phyloP scores from a whole-genome alignment of 1,140 invertebrate species.

The Lineus longissimus region DNA sequence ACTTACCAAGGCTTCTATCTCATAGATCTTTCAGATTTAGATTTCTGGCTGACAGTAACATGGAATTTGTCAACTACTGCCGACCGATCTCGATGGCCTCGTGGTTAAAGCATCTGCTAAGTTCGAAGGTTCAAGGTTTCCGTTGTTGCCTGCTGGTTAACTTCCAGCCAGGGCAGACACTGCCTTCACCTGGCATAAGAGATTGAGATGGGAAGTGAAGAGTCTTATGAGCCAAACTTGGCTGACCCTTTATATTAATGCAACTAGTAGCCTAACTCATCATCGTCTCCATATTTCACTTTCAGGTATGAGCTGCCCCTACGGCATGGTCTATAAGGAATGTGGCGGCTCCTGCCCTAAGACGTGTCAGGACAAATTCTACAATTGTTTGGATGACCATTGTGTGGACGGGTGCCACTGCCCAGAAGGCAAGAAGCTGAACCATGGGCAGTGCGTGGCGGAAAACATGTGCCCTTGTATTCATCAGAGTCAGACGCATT shows the following conservation, averaged over 20 bases:
- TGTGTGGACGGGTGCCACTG: constrained; percentile 87
- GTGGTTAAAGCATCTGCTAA: neutral
- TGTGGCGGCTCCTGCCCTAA: constrained; percentile 72
- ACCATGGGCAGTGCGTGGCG: constrained; percentile 51
- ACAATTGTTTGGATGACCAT: constrained; percentile 58
- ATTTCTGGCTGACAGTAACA: neutral
- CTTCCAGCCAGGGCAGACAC: neutral
- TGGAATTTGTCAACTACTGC: neutral
- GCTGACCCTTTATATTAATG: too few species aligned
- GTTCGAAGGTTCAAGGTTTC: neutral
- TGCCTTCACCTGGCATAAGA: too few species aligned
- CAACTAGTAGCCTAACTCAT: too few species aligned
- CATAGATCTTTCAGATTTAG: neutral
- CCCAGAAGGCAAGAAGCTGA: constrained; percentile 67
- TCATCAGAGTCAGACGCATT: constrained; percentile 28
- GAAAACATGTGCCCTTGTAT: constrained; percentile 44
- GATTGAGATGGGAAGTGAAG: too few species aligned
- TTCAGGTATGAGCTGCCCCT: constrained; percentile 63
- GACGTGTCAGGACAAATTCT: constrained; percentile 61
- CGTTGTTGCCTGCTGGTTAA: neutral
- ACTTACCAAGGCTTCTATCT: neutral
- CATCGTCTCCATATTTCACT: constrained; percentile 3
- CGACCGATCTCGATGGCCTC: too few species aligned
- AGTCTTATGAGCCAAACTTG: too few species aligned
- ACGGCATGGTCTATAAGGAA: constrained; percentile 73